Conservation (phyloP, 2,797 vertebrate species). For the Halcyon leucocephala region DNA sequence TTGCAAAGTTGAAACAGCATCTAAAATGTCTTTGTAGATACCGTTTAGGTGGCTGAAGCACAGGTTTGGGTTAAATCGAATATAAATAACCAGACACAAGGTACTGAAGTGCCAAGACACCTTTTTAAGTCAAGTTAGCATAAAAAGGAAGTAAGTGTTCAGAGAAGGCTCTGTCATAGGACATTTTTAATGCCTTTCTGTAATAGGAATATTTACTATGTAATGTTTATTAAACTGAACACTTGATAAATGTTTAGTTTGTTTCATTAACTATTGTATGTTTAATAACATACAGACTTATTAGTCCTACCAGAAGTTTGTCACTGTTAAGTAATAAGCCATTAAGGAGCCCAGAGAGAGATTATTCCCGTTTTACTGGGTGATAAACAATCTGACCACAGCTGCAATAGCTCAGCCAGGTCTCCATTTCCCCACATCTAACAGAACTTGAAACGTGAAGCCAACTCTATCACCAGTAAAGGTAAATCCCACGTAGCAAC, state of each 20-base stretch:
- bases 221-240: neutral
- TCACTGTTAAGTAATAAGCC: neutral
- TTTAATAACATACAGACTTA: neutral
- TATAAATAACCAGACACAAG: neutral
- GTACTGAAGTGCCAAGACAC: neutral
- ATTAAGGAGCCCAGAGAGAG: neutral
- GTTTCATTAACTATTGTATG: neutral
- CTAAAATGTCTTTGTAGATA: neutral
- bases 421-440: neutral
- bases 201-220: rapidly evolving
- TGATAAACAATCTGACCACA: neutral
- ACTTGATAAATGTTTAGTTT: no score
- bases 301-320: neutral
- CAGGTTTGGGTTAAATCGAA: neutral
- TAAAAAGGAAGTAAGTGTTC: neutral
- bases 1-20: neutral
- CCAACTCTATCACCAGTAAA: neutral
- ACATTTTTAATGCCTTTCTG: neutral
- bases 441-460: neutral
- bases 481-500: neutral
- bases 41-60: neutral
- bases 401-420: neutral
- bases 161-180: neutral
- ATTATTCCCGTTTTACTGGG: neutral
- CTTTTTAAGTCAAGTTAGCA: neutral